phyloP scores from a whole-genome alignment of 2,888 invertebrate species.

The Volucella bombylans region DNA sequence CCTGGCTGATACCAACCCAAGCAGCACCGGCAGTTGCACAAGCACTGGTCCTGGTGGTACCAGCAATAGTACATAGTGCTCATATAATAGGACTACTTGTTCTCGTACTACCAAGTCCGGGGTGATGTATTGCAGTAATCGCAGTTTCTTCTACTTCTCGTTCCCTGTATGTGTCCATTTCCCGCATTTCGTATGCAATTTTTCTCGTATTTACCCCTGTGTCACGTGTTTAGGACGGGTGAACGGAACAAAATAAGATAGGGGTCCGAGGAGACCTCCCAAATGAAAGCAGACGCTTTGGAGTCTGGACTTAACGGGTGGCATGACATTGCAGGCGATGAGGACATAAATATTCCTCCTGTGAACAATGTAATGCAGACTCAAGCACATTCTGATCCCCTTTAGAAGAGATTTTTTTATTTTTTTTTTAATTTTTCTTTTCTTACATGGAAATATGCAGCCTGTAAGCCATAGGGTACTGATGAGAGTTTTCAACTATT shows the following conservation, averaged over 20 bases:
- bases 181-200: conserved; percentile 69
- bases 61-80: background rate
- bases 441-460: too few relatives aligned
- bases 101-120: background rate
- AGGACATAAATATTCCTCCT: too few relatives aligned
- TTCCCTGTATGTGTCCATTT: conserved; percentile 47
- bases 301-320: conserved; percentile 32
- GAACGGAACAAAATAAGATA: conserved; percentile 24
- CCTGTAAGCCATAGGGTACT: too few relatives aligned
- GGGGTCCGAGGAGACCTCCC: conserved; percentile 7
- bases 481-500: too few relatives aligned
- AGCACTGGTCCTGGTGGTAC: too few relatives aligned
- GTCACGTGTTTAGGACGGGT: conserved; percentile 56
- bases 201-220: conserved; percentile 47
- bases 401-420: conserved; percentile 30
- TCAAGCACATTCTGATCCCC: too few relatives aligned
- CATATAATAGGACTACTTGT: background rate
- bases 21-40: conserved; percentile 2
- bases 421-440: conserved; percentile 1
- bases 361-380: too few relatives aligned
- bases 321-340: background rate
- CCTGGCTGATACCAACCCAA: conserved; percentile 22
- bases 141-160: conserved; percentile 1
- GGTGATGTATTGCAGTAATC: conserved; percentile 67
- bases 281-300: conserved; percentile 40